A percentile compares a stretch with the other conserved stretches of the same genome.
phyloP scores from a whole-genome alignment of 2,888 invertebrate species.

The Dicyrtomina minuta region DNA sequence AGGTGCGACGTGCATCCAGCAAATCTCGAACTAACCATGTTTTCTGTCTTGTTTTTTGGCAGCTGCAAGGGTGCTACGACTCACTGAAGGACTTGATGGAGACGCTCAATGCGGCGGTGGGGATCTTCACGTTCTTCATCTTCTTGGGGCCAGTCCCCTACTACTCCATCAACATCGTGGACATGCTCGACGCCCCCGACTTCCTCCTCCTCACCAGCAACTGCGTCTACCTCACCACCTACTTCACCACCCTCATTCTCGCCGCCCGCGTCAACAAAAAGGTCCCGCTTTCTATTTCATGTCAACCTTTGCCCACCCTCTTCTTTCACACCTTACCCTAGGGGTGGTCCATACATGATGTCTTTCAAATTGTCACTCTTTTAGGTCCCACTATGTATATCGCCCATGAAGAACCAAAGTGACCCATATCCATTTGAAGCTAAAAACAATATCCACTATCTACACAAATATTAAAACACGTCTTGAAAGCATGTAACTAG shows the following conservation, averaged over 20 bases:
- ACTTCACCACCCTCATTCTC: constrained; percentile 20
- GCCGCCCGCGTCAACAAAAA: constrained; percentile 25
- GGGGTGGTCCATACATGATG: no score
- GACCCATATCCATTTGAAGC: no score
- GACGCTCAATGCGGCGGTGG: constrained; percentile 18
- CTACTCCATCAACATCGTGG: constrained; percentile 31
- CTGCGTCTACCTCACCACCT: constrained; percentile 18
- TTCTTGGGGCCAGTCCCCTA: constrained; percentile 26
- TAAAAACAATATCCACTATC: no score
- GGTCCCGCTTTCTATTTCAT: not conserved
- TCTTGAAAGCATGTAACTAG: no score
- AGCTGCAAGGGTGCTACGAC: constrained; percentile 28
- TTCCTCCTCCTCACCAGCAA: constrained; percentile 21
- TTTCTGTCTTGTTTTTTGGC: not conserved
- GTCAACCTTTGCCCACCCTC: not conserved
- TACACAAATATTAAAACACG: no score
- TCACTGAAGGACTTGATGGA: constrained; percentile 26
- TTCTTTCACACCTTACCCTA: no score
- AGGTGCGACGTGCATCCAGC: not conserved
- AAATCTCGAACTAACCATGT: not conserved
- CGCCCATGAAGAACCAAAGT: no score
- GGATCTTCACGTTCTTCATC: constrained; percentile 27
- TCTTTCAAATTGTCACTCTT: no score
- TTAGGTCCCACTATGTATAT: no score
- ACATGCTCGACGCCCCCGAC: constrained; percentile 25